Base-by-base conservation (phyloP, 2,888 invertebrate species). In the Hyles lineata region DNA sequence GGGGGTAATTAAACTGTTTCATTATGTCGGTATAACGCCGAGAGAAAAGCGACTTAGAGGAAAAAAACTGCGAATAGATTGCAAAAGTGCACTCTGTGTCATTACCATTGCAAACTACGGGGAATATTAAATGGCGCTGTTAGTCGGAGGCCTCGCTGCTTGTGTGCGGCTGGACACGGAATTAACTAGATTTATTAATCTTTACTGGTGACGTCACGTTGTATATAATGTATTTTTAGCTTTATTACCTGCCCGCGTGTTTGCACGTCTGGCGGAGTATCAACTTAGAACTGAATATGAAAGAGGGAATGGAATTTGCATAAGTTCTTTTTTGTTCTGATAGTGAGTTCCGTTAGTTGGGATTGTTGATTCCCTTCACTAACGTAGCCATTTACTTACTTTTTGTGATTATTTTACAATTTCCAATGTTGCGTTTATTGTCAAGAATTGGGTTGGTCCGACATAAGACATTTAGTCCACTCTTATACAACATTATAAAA, bases 1-100 rank as follows among this genome's bases (percentile, higher is more conserved):
- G 83, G 79, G 83, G 86, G 83, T 87, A 86, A 87, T 89, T 87
- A 89, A 88, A 88, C 87, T 82, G 88, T 84, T 86, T 86, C 85
- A 86, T 87, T 86, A 85, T 84, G 82, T 83, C 79, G 77, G 82
- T 76, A 76, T 76, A 82, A 82, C 80, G 78, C 77, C 74, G 76
- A 77, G 78, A 78, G 80, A 81, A 71, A 52, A 71, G 61, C 19
- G 61, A 61, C 71, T 52, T 81, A 80, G 77, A 77, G 79, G 75
- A 79, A 79, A 77, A 80, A 80, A 80, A 71, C 72, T 71, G 70
- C 73, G 76, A 74, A 77, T 78, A 78, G 77, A 78, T 76, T 74
- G 75, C 72, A 71, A 74, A 73, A 76, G 76, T 77, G 71, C 71
- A 52, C 61, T 61, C 19, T 21, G 29, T 60, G 70, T 61, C 61